Base-by-base conservation (phyloP, 2,797 vertebrate genomes). In the Lepilemur ruficaudatus region DNA sequence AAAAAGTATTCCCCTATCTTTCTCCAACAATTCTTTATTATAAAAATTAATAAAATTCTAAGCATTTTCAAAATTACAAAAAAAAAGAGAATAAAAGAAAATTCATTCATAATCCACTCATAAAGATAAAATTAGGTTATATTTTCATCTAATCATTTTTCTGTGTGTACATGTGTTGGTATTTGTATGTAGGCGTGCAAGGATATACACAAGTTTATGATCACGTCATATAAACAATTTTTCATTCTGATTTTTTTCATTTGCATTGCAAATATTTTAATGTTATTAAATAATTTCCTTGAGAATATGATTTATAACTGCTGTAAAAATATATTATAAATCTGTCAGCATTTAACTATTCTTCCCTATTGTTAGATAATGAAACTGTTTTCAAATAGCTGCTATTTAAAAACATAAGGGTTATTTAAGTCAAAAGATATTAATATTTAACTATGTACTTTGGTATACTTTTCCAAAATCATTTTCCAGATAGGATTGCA, bases 21-120 rank as follows among this genome's bases (percentile, higher is more conserved):
- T 69, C 32, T 59, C 79, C 83, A 84, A 83, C 10, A 81, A 48
- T 63, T 75, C 25, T 87, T 76, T 48, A 82, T 87, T 83, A 70
- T 85, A 48, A 94, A 96, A 93, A 85, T 43, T 55, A 87, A 84
- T 69, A 93, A 38, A 38, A 38, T 78, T 95, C 30, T 35, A 50
- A 35, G 10, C 82, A 67, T 92, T 93, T 76, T 76, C 22, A 89
- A 85, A 86, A 61, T 67, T 89, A 73, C 5, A 73, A 63, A 86
- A 55, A 75, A 86, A 69, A 35, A 25, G 23, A 57, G 12, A 89
- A 69, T 78, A 78, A 65, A 72, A 75, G 55, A 63, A 76, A 78
- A 78, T 3, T 59, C 6, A 73, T 73, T 59, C 43, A n/a, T 69
- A 93, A 86, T 52, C 8, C 5, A 86, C 13, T 73, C n/a, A 65